Conservation (phyloP, 2,888 invertebrate genomes). For the Temnothorax ravouxi region DNA sequence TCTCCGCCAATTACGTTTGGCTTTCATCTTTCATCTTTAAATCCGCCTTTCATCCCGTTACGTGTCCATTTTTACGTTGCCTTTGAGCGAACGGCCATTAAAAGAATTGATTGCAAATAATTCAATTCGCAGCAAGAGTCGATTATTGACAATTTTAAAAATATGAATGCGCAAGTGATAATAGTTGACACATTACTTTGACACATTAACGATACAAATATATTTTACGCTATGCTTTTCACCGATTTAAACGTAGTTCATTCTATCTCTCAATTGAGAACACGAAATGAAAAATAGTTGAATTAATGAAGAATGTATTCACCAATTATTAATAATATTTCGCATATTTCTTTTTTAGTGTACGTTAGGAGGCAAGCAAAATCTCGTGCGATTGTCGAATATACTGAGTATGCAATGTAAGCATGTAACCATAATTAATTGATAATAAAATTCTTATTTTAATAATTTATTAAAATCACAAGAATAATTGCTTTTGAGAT, state of each 20-base stretch:
- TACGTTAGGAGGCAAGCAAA: background rate
- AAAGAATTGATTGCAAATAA: constrained; percentile 20
- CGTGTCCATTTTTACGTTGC: constrained; percentile 18
- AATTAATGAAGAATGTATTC: background rate
- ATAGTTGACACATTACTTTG: background rate
- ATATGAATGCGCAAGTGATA: background rate
- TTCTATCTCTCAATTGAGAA: background rate
- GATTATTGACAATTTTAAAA: constrained; percentile 11
- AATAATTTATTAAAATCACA: background rate
- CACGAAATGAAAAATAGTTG: background rate
- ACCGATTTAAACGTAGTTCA: background rate
- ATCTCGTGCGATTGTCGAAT: background rate
- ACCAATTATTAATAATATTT: background rate
- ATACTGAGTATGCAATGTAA: background rate
- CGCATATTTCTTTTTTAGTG: background rate
- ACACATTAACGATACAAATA: constrained; percentile 12
- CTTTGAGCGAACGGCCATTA: background rate
- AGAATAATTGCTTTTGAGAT: background rate
- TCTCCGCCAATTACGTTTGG: constrained; percentile 20
- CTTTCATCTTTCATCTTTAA: constrained; percentile 21
- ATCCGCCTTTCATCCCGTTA: constrained; percentile 3
- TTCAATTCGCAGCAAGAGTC: constrained; percentile 8
- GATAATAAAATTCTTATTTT: background rate
- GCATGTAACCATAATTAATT: background rate
- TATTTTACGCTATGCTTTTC: background rate